Evolutionary conservation across 2,888 invertebrate species (phyloP), one percentile per base, ranked within the genome.

Genomic region (Oeneis ivallda): DNA sequence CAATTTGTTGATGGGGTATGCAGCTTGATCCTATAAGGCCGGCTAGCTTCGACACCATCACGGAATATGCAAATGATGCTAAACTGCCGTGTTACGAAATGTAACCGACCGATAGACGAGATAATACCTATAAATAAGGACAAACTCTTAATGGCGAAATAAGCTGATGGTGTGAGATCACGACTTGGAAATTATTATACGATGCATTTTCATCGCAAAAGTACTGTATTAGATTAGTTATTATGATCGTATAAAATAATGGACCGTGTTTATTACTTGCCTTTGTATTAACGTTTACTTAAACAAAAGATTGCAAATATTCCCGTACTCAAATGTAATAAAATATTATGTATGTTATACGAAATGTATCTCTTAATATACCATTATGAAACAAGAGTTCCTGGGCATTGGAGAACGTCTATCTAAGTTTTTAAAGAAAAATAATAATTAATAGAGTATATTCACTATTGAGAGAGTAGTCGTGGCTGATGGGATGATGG

Each of bases 71-170:
- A 88, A 89, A 90, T 87, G 81, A 82, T 80, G 82, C 78, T 84
- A 83, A 81, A 83, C 83, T 81, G 81, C 80, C 79, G 76, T 74
- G 76, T 90, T 89, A 79, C 87, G 85, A 88, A 85, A 90, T 81
- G 76, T 79, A 75, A 76, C 78, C 79, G 78, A 75, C 81, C 84
- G 84, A 86, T 87, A 83, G 80, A 83, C 85, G 81, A 84, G 82
- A 87, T 88, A 86, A 86, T 86, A 85, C 82, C 84, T 82, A 85
- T 86, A 87, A 89, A 89, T 89, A 88, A 87, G 87, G 85, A 85
- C 87, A 81, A 78, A 83, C 85, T 84, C 83, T 86, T 87, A 87
- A 83, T 85, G 83, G 81, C 79, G 82, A 85, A 87, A 85, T 86
- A 87, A 83, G 85, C 83, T 86, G 85, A 86, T 86, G 85, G 76